Evolutionary conservation across 2,888 invertebrate species (phyloP), one percentile per base, ranked within the genome.

Genomic region (Mythimna vitellina): DNA sequence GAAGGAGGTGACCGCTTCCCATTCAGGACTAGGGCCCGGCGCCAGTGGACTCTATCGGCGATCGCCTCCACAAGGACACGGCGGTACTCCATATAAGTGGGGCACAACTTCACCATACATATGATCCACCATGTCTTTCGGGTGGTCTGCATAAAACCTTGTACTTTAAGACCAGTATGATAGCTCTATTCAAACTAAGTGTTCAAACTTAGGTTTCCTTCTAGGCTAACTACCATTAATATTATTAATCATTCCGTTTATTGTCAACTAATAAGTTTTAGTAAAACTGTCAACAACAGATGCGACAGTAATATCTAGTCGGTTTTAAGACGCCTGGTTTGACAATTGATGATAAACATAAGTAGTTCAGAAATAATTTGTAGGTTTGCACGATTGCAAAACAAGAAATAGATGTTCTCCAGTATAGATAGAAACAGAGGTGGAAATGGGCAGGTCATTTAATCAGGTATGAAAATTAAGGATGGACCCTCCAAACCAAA

Each of bases 221-320:
- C 20, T 29, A 35, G 20, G n/a, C 35, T 20, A 53, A 61, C 57
- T 53, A 42, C 53, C 25, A 60, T 54, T 38, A 67, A 56, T 66
- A 78, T 66, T 63, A 82, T 73, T 69, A 80, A 73, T 73, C 35
- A 61, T 57, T 69, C 46, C 53, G n/a, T 64, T 57, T 76, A 61
- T 70, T 61, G 35, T 61, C n/a, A 78, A 73, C 73, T 69, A 64
- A 65, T 38, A 72, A 81, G 82, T 73, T 73, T 64, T 46, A 64
- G 73, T 58, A 56, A 73, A 69, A 78, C 73, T 69, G 68, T 78
- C 82, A 73, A 38, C 46, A 57, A 12, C 82, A 80, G 82, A 71
- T 56, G 63, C 0, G 1, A 22, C 62, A n/a, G 8, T 25, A 22
- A 67, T 65, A 76, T 67, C 57, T 75, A 63, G 32, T 73, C 58